phyloP scores from a whole-genome alignment of 37 sponge, comb jelly and placozoan species.

The Bolinopsis microptera region DNA sequence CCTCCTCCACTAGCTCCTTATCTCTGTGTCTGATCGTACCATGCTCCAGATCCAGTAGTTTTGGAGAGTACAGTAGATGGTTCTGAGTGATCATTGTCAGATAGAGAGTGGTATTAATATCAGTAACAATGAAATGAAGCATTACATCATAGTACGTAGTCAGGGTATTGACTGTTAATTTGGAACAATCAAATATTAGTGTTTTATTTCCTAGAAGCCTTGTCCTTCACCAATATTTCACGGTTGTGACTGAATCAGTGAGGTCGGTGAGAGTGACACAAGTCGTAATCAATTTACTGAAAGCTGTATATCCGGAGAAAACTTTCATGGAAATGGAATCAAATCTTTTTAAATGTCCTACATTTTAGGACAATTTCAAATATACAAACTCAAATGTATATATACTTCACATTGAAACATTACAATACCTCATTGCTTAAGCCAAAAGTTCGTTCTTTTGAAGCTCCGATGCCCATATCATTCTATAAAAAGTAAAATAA shows the following conservation, averaged over 20 bases:
- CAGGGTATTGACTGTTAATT: no score
- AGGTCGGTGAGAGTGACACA: no score
- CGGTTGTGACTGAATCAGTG: no score
- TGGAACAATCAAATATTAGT: no score
- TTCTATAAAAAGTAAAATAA: no score
- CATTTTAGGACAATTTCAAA: not conserved
- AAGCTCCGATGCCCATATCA: constrained; percentile 3
- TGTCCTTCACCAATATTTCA: no score
- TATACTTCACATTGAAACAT: no score
- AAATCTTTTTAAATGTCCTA: not conserved
- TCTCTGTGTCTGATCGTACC: constrained; percentile 55
- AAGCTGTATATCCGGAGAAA: no score
- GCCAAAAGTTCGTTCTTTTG: not conserved
- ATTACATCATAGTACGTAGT: no score
- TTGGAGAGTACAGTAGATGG: constrained; percentile 47
- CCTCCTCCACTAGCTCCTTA: not conserved
- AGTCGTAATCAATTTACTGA: no score
- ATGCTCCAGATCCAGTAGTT: constrained; percentile 39
- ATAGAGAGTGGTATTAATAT: not conserved
- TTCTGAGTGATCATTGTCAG: not conserved
- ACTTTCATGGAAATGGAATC: not conserved
- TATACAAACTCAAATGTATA: not conserved
- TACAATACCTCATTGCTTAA: constrained; percentile 54
- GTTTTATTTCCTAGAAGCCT: no score
- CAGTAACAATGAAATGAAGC: no score